Evolutionary conservation across 2,797 vertebrate genomes (phyloP).

Genomic region (Tiaroga cobitis): DNA sequence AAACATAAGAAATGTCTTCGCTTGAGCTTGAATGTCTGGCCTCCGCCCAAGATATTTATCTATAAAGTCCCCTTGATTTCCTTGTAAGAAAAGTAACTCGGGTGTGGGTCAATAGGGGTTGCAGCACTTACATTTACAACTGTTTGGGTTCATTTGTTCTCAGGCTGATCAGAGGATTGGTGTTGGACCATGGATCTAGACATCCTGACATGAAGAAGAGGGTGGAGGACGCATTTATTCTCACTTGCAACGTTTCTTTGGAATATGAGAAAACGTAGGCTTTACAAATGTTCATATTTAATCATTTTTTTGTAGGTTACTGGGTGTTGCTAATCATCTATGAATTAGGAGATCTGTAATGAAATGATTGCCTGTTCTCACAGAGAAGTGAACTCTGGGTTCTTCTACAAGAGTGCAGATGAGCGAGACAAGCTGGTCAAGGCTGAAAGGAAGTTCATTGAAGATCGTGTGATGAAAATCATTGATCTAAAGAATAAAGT

Average conservation of each 20-base stretch:
- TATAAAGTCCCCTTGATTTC: not conserved
- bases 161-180: slow-evolving; percentile 93
- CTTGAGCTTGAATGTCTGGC: not conserved
- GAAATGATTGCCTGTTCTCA: not conserved
- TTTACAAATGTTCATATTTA: not conserved
- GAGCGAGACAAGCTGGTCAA: slow-evolving; percentile 95
- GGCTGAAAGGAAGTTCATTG: slow-evolving; percentile 96
- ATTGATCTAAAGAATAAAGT: slow-evolving; percentile 89
- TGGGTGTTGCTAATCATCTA: not conserved
- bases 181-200: slow-evolving; percentile 94
- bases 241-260: slow-evolving; percentile 94
- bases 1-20: no score
- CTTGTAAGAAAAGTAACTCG: not conserved
- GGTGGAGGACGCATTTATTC: slow-evolving; percentile 90
- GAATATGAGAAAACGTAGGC: slow-evolving; percentile 96
- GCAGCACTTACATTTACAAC: no score
- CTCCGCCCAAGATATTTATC: not conserved
- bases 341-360: not conserved
- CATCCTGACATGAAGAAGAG: slow-evolving; percentile 99
- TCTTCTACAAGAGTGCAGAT: slow-evolving; percentile 96
- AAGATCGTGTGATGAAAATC: slow-evolving; percentile 94
- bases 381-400: slow-evolving; percentile 96
- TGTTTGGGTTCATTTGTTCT: not conserved
- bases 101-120: not conserved
- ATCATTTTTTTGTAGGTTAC: not conserved